Conservation (phyloP, 1,140 invertebrate genomes). For the Hydropsyche tenuis region DNA sequence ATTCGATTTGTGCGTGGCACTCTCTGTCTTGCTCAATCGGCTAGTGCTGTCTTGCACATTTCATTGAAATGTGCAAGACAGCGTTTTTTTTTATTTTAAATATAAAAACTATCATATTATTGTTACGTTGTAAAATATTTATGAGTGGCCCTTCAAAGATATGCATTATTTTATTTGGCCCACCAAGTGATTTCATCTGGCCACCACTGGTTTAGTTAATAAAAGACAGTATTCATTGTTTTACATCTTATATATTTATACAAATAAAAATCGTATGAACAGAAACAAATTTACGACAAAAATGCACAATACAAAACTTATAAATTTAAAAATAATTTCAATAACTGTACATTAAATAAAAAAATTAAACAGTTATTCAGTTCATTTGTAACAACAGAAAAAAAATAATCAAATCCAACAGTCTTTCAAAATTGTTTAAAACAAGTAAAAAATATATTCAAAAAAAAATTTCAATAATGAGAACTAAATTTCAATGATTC, state of each 20-base stretch:
- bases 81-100: too few species aligned
- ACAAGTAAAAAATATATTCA: background rate
- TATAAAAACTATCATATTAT: too few species aligned
- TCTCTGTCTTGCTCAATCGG: too few species aligned
- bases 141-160: too few species aligned
- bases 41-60: too few species aligned
- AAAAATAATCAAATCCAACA: slow-evolving; percentile 21
- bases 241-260: slow-evolving; percentile 50
- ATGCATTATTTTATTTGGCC: too few species aligned
- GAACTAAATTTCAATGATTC: background rate
- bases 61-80: too few species aligned
- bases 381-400: slow-evolving; percentile 31
- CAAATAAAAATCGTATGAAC: slow-evolving; percentile 51
- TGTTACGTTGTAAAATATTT: too few species aligned
- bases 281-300: slow-evolving; percentile 51
- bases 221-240: slow-evolving; percentile 1
- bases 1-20: too few species aligned
- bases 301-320: slow-evolving; percentile 49
- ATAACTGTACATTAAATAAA: slow-evolving; percentile 51
- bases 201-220: background rate
- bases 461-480: background rate
- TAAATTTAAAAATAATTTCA: slow-evolving; percentile 45
- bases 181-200: too few species aligned
- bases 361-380: slow-evolving; percentile 43
- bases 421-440: background rate